Conservation (phyloP, 1,140 invertebrate genomes). For the Magallana gigas region DNA sequence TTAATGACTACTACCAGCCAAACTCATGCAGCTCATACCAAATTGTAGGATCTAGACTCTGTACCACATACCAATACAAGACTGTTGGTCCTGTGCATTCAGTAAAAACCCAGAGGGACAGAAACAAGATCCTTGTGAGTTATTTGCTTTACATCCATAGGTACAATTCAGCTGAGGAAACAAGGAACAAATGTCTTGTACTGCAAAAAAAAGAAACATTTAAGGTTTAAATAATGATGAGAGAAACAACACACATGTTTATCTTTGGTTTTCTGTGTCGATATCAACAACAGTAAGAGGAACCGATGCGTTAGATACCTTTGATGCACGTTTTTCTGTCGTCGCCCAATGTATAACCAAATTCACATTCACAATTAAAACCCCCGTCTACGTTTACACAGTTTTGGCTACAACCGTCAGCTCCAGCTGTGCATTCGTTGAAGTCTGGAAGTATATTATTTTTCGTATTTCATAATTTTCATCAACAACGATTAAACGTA, state of each 20-base stretch:
- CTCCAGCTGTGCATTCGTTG: constrained; percentile 43
- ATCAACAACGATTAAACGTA: no score
- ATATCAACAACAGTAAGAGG: no score
- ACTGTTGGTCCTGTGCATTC: not conserved
- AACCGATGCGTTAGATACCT: not conserved
- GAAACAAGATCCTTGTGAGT: constrained; percentile 31
- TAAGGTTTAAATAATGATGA: no score
- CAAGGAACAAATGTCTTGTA: constrained; percentile 1
- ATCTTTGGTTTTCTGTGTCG: not conserved
- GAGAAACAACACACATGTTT: not conserved
- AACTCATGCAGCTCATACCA: no score
- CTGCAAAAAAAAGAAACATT: not conserved
- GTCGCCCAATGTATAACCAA: constrained; percentile 48
- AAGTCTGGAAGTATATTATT: constrained; percentile 40
- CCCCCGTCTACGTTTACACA: constrained; percentile 49
- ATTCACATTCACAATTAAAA: constrained; percentile 54
- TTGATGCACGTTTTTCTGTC: constrained; percentile 50
- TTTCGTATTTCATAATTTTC: no score
- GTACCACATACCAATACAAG: not conserved
- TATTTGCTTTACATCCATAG: constrained; percentile 40
- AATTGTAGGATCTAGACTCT: not conserved
- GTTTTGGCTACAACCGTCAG: constrained; percentile 43
- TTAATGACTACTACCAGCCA: no score
- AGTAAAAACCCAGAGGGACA: constrained; percentile 36
- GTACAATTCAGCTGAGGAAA: constrained; percentile 21